These are phyloP conservation scores for Drosophila formosana DNA, from an alignment of 2,888 invertebrate species.

Conservation along the genomic window DNA sequence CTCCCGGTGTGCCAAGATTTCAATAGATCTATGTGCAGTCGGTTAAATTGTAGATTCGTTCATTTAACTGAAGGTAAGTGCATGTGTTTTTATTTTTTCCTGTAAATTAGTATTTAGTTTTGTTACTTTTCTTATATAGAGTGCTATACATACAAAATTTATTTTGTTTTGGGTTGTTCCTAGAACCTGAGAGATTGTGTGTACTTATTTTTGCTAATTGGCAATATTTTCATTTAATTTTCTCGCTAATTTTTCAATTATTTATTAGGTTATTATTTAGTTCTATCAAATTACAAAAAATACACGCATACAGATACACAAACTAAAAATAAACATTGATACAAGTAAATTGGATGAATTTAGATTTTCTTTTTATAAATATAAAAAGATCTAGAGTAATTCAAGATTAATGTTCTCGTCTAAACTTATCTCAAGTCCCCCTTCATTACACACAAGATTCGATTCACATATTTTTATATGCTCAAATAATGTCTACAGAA, in stretches of 20 bases:
- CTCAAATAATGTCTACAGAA: constrained; percentile 6
- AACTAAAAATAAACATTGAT: constrained; percentile 29
- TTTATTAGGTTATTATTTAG: constrained; percentile 15
- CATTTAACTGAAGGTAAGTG: constrained; percentile 97
- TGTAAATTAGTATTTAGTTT: constrained; percentile 44
- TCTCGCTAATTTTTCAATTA: constrained; percentile 9
- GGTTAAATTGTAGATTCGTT: constrained; percentile 99
- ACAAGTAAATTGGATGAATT: constrained; percentile 47
- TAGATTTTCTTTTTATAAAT: constrained; percentile 22
- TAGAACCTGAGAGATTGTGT: constrained; percentile 45
- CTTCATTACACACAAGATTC: constrained; percentile 36
- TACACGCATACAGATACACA: constrained; percentile 60
- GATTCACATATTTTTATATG: constrained; percentile 6
- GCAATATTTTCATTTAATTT: constrained; percentile 36
- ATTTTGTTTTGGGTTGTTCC: constrained; percentile 58
- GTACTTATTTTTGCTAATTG: constrained; percentile 54
- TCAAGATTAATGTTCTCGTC: constrained; percentile 13
- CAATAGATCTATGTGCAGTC: constrained; percentile 98
- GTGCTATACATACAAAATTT: constrained; percentile 13
- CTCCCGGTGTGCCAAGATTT: constrained; percentile 99
- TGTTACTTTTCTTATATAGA: constrained; percentile 50
- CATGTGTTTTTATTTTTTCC: constrained; percentile 73
- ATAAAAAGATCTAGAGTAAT: constrained; percentile 20
- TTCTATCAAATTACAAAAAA: constrained; percentile 48
- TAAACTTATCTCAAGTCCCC: constrained; percentile 34